Evolutionary conservation across 2,113 vertebrate species (phyloP), one percentile per base, ranked within the genome.

Genomic region (Etia nguti): DNA sequence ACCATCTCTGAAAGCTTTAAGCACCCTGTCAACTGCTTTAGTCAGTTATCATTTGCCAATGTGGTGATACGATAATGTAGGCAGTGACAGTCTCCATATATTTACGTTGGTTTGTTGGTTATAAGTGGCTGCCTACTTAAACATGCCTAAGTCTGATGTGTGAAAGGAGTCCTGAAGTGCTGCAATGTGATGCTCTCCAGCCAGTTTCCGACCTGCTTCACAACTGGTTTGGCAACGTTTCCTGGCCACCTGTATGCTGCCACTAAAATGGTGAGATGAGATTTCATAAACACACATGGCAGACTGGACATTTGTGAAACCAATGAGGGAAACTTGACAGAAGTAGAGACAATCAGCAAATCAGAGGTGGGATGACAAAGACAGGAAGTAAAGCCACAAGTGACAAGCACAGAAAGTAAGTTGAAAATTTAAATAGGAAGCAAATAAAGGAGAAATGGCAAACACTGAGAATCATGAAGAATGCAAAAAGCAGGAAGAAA

Each of bases 81-180:
- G 22, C 34, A 41, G 15, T 73, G 0, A 73, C 70, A n/a, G 34
- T 46, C 6, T 75, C 10, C 18, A 18, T 52, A 11, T 86, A 73
- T 3, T 59, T 46, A 22, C 26, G 4, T 31, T 59, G 10, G 46
- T 85, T 8, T 55, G 26, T 43, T 56, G 18, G 41, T 79, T 36
- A 24, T 59, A 56, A 8, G 54, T 87, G n/a, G 79, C 81, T 62
- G 48, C 34, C 24, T 83, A 22, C n/a, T 87, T 55, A n/a, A 90
- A 89, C 4, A 89, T 59, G 0, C 24, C 41, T 80, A 77, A 90
- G 60, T 82, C 48, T 56, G 54, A 81, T 15, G 62, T 11, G 7
- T 52, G 10, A 55, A 86, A 81, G n/a, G 79, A 90, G 20, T 82
- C 83, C 9, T 82, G 6, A 7, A 86, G 83, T 24, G 60, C 46